Evolutionary conservation across 1,140 invertebrate species (phyloP).

Genomic region (Ridgeia piscesae): DNA sequence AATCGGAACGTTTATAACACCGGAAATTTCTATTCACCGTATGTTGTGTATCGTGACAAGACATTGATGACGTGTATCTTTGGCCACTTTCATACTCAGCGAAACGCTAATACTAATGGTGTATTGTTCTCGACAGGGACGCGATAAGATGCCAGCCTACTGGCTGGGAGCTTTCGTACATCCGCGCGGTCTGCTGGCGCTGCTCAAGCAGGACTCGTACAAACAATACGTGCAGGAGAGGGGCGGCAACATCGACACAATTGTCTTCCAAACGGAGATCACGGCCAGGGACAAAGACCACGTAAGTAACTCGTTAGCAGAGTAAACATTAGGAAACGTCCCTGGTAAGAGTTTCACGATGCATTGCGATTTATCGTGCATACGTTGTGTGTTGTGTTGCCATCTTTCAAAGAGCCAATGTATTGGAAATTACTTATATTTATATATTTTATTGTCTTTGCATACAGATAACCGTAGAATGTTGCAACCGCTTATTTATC

Average conservation of each 20-base stretch:
- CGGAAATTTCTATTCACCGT: no score
- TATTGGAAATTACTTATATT: no score
- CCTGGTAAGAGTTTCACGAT: not conserved
- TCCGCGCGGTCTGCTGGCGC: conserved; percentile 47
- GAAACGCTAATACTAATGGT: no score
- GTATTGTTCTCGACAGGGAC: conserved; percentile 40
- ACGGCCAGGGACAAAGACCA: conserved; percentile 57
- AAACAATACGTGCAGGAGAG: conserved; percentile 43
- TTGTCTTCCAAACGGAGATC: conserved; percentile 55
- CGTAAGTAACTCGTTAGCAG: conserved; percentile 43
- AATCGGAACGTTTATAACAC: no score
- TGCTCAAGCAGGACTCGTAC: conserved; percentile 53
- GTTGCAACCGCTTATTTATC: no score
- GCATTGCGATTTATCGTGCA: not conserved
- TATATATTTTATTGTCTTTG: no score
- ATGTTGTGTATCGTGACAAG: no score
- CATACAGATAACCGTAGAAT: no score
- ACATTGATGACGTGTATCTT: no score
- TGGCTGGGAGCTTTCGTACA: conserved; percentile 56
- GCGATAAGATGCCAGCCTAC: conserved; percentile 56
- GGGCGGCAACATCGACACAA: conserved; percentile 51
- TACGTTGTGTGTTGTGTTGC: not conserved
- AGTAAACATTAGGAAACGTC: not conserved
- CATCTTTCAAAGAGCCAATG: no score
- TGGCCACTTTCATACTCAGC: no score